Conservation (phyloP, 1,140 invertebrate species). For the Sitophilus oryzae region DNA sequence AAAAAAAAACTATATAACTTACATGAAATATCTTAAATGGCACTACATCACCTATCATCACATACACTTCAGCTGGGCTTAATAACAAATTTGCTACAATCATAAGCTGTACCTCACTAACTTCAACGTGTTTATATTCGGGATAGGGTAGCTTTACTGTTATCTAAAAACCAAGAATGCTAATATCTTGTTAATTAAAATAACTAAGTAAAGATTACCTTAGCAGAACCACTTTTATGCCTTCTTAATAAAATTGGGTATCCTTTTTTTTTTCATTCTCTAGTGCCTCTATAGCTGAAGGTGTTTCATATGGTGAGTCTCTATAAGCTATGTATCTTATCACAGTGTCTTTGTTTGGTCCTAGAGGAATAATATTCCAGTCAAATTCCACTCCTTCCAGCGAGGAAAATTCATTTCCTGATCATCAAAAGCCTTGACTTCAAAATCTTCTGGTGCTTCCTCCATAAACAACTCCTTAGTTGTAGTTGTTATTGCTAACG, state of each 20-base stretch:
- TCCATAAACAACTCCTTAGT: conserved; percentile 89
- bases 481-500: conserved; percentile 81
- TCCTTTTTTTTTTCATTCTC: conserved; percentile 70
- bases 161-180: conserved; percentile 49
- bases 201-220: conserved; percentile 52
- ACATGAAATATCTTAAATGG: conserved; percentile 70
- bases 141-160: conserved; percentile 53
- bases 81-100: conserved; percentile 82
- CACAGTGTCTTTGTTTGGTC: conserved; percentile 45
- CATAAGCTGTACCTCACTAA: conserved; percentile 60
- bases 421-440: conserved; percentile 83
- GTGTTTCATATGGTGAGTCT: conserved; percentile 85
- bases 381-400: conserved; percentile 86
- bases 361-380: conserved; percentile 64
- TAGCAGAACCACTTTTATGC: conserved; percentile 87
- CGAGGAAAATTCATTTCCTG: conserved; percentile 89
- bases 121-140: conserved; percentile 54
- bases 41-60: conserved; percentile 63
- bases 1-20: too few relatives aligned
- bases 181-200: too few relatives aligned
- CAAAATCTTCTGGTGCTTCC: conserved; percentile 93
- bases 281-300: conserved; percentile 65
- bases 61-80: conserved; percentile 71
- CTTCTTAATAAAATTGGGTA: conserved; percentile 86
- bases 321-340: conserved; percentile 78